These are phyloP conservation scores for Drosophila subpulchrella DNA, from an alignment of 1,140 invertebrate species.

Conservation along the genomic window DNA sequence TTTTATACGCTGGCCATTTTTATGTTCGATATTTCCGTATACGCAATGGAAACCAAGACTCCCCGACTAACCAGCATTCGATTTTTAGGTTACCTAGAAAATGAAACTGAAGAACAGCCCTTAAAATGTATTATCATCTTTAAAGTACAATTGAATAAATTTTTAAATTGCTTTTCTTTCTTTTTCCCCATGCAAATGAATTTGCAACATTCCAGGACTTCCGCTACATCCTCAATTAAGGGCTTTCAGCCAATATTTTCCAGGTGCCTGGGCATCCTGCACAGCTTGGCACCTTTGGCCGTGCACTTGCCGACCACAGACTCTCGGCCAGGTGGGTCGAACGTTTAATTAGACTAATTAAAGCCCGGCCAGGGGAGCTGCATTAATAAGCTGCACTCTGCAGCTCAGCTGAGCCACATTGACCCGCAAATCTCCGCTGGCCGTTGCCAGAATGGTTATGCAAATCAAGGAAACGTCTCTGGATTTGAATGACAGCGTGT, in stretches of 20 bases:
- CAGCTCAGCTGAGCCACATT: constrained; percentile 22
- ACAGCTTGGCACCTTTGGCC: constrained; percentile 17
- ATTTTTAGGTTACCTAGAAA: no score
- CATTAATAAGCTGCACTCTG: constrained; percentile 66
- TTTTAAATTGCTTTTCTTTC: background rate
- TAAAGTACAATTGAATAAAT: background rate
- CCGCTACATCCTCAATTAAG: background rate
- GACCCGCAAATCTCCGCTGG: constrained; percentile 21
- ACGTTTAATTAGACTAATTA: constrained; percentile 73
- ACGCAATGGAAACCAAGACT: no score
- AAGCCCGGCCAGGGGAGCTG: constrained; percentile 50
- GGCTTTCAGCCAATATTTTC: constrained; percentile 21
- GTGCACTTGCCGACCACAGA: constrained; percentile 10
- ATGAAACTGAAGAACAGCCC: no score
- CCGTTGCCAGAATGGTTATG: constrained; percentile 48
- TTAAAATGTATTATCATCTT: no score
- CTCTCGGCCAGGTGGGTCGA: constrained; percentile 25
- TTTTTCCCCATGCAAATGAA: background rate
- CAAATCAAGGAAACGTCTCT: constrained; percentile 45
- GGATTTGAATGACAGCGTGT: constrained; percentile 35
- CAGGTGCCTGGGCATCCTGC: constrained; percentile 13
- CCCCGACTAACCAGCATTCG: no score
- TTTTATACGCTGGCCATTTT: no score
- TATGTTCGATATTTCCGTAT: no score
- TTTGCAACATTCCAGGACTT: background rate